phyloP scores from a whole-genome alignment of 2,113 vertebrate species.

The Orycteropus afer region DNA sequence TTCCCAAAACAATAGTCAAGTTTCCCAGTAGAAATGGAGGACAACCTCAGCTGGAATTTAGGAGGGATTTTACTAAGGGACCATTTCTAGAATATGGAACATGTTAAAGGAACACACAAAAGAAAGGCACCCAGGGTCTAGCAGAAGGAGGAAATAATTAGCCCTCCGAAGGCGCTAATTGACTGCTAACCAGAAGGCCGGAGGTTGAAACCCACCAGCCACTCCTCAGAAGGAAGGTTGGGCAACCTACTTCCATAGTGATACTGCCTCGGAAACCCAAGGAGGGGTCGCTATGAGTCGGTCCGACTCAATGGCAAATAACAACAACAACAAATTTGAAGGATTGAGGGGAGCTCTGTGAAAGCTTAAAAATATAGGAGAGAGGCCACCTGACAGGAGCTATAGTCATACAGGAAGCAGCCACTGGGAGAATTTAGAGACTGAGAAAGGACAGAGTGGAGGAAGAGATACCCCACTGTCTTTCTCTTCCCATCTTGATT shows the following conservation, averaged over 20 bases:
- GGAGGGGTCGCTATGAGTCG: too few relatives aligned
- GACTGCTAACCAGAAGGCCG: too few relatives aligned
- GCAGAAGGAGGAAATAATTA: background rate
- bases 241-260: too few relatives aligned
- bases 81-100: background rate
- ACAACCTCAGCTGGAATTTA: background rate
- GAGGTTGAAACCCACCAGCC: too few relatives aligned
- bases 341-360: background rate
- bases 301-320: too few relatives aligned
- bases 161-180: too few relatives aligned
- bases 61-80: background rate
- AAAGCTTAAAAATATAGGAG: background rate
- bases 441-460: background rate
- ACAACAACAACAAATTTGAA: too few relatives aligned
- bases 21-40: background rate
- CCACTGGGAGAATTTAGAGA: background rate
- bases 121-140: background rate
- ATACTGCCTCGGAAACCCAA: too few relatives aligned
- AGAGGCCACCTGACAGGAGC: background rate
- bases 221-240: too few relatives aligned
- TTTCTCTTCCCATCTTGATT: background rate
- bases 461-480: background rate
- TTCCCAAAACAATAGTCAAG: background rate
- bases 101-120: background rate
- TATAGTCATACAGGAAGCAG: background rate